Percentiles rank a stretch among this genome's conserved stretches.
Evolutionary conservation across 1,140 invertebrate genomes (phyloP).

Genomic region (Prorops nasuta): DNA sequence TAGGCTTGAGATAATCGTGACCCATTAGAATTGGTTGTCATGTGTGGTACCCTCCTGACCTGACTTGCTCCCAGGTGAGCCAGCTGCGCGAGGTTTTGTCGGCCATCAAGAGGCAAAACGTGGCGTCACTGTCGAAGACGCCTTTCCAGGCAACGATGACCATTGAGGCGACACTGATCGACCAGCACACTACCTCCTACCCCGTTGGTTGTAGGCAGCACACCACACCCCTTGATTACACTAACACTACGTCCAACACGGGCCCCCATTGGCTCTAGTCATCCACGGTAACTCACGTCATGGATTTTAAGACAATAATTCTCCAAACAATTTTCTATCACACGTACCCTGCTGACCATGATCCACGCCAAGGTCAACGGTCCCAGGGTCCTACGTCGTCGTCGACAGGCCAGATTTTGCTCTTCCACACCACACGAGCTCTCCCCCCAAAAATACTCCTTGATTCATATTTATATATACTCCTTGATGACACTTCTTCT

Average conservation of each 20-base stretch:
- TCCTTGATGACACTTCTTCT: too few species aligned
- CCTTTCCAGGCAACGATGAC: constrained; percentile 52
- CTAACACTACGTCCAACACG: constrained; percentile 55
- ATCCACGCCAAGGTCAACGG: not conserved
- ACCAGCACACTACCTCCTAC: constrained; percentile 54
- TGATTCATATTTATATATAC: too few species aligned
- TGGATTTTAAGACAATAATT: constrained; percentile 45
- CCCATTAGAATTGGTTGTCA: constrained; percentile 7
- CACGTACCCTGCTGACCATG: not conserved
- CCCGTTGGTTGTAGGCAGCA: constrained; percentile 54
- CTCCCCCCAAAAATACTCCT: too few species aligned
- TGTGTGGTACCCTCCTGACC: constrained; percentile 41
- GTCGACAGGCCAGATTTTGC: constrained; percentile 27
- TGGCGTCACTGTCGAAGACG: constrained; percentile 44
- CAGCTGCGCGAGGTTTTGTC: constrained; percentile 55
- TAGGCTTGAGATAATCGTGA: too few species aligned
- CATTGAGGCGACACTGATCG: constrained; percentile 55
- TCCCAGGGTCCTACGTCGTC: constrained; percentile 3
- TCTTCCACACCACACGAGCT: too few species aligned
- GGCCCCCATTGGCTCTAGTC: constrained; percentile 56
- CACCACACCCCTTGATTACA: constrained; percentile 56
- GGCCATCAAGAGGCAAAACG: constrained; percentile 52
- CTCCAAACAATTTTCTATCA: not conserved
- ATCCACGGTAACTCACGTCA: constrained; percentile 56
- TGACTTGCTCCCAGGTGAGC: constrained; percentile 56